Evolutionary conservation across 1,140 invertebrate genomes (phyloP), one percentile per base, ranked within the genome.

Genomic region (Camponotus pennsylvanicus): DNA sequence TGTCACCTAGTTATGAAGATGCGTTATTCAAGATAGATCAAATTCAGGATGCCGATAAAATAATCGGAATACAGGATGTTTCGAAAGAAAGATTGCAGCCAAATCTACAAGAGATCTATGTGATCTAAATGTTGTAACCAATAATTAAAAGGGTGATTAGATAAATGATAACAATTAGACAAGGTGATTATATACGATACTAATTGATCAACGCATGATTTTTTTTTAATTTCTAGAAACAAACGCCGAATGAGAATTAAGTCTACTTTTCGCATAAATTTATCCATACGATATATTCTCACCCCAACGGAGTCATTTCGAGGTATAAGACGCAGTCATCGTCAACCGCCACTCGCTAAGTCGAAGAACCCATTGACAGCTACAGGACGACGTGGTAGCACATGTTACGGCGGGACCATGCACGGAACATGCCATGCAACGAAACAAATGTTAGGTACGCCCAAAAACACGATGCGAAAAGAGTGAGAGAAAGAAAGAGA

Each of bases 361-460:
- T 57, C 55, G 40, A 71, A 70, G 67, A n/a, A 61, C 40, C 34
- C 59, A 80, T 83, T 57, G 79, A 73, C 55, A 45, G 79, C 52
- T 82, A 61, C 21, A 70, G 13, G 59, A 59, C 66, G 59, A 82
- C 49, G 85, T 13, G 67, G 79, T 73, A 75, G 55, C 76, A 89
- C 88, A 85, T 86, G 88, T 89, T 79, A 66, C 52, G 42, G 18
- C 21, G 11, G 59, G 42, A 7, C 61, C n/a, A 27, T 37, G 78
- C 69, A 76, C 75, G 90, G 37, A 69, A 80, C 89, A 86, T 92
- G 86, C 90, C 89, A 87, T 91, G 86, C 90, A 86, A 92, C 90
- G 91, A 90, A 90, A 92, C 86, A 87, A 92, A 87, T 92, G 91
- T 91, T 92, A 87, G 83, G 78, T 86, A 89, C 86, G 71, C 40